Conservation (phyloP, 2,113 vertebrate genomes). For the Spea multiplicata region DNA sequence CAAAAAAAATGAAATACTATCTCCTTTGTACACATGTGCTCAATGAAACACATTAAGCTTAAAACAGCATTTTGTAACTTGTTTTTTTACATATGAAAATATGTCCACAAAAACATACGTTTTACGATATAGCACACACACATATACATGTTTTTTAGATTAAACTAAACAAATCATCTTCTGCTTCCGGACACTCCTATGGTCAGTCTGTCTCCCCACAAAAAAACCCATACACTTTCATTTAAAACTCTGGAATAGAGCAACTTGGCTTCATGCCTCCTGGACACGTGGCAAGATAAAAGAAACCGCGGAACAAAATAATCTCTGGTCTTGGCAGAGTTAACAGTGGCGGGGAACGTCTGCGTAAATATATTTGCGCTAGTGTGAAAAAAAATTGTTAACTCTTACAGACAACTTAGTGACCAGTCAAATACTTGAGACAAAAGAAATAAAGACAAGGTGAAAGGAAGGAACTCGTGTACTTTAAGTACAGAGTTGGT, state of each 20-base stretch:
- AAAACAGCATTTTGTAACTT: too few species aligned
- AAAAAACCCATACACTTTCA: background rate
- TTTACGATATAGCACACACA: background rate
- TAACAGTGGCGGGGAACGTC: too few species aligned
- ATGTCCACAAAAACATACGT: background rate
- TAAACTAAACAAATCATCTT: background rate
- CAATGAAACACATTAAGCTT: too few species aligned
- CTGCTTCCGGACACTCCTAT: background rate
- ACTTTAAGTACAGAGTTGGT: too few species aligned
- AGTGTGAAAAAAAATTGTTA: too few species aligned
- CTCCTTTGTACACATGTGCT: too few species aligned
- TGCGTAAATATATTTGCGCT: too few species aligned
- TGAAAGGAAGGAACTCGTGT: too few species aligned
- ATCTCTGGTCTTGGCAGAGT: too few species aligned
- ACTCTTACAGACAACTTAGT: too few species aligned
- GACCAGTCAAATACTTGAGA: background rate
- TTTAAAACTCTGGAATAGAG: background rate
- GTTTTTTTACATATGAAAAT: background rate
- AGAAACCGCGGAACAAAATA: background rate
- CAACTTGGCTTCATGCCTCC: background rate
- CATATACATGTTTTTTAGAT: background rate
- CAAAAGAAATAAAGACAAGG: background rate
- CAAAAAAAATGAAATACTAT: too few species aligned
- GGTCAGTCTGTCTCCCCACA: conserved; percentile 1
- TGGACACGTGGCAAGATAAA: conserved; percentile 1